Evolutionary conservation across 35 echinoderm and acorn worm species (phyloP).

Genomic region (Eucidaris tribuloides): DNA sequence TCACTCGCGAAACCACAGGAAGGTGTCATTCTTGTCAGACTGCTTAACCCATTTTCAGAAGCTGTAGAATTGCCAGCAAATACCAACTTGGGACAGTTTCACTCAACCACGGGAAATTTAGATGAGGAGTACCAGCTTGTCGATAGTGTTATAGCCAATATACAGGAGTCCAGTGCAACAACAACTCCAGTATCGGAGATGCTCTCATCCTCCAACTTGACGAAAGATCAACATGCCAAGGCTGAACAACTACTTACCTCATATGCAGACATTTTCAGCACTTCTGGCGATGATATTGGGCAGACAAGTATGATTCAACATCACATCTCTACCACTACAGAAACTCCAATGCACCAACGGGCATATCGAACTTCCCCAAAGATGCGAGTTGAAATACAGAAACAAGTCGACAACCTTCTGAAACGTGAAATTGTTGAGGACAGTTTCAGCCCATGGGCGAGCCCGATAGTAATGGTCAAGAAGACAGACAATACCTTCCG

Average conservation of each 20-base stretch:
- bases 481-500: constrained; percentile 52
- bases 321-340: neutral
- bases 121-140: neutral
- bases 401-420: constrained; percentile 40
- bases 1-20: neutral
- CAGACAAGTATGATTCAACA: neutral
- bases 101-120: neutral
- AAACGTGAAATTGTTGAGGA: constrained; percentile 13
- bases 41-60: neutral
- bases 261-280: constrained; percentile 1
- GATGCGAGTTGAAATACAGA: constrained; percentile 6
- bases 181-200: neutral
- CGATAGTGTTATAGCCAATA: neutral
- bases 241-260: neutral
- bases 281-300: neutral
- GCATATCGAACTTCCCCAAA: constrained; percentile 20
- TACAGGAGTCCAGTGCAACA: neutral
- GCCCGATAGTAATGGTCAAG: constrained; percentile 56
- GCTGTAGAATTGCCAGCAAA: neutral
- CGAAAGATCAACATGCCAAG: neutral
- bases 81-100: constrained; percentile 3
- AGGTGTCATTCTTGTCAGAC: constrained; percentile 4
- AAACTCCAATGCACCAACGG: constrained; percentile 28
- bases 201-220: neutral
- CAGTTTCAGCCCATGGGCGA: constrained; percentile 45